Conservation (phyloP, 2,888 invertebrate species). For the Plemyria rubiginata region DNA sequence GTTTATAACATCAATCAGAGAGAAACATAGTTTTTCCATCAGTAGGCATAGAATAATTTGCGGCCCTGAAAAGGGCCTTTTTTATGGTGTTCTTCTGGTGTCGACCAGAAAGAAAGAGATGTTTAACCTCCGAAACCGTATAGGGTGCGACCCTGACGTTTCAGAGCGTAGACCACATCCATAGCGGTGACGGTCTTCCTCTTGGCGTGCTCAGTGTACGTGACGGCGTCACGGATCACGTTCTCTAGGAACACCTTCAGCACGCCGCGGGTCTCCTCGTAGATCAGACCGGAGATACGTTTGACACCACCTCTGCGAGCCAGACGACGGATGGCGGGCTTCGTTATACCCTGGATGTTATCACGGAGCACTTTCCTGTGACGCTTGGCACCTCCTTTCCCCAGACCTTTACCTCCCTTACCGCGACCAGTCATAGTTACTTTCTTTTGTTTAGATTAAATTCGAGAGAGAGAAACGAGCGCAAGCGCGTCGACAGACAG, state of each 20-base stretch:
- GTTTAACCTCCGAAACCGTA: background rate
- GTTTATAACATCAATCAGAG: no score
- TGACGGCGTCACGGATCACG: conserved; percentile 92
- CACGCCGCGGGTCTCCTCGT: no score
- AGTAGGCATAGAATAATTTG: no score
- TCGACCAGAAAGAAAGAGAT: no score
- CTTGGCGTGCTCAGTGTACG: conserved; percentile 94
- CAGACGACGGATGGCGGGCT: conserved; percentile 90
- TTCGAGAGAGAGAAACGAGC: background rate
- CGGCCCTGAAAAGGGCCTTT: conserved; percentile 4
- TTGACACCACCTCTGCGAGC: conserved; percentile 71
- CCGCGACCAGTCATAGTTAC: background rate
- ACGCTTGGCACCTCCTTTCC: no score
- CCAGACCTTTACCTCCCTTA: no score
- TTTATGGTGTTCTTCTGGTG: background rate
- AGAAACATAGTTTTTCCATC: no score
- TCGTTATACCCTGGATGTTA: no score
- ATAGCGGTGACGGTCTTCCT: conserved; percentile 95
- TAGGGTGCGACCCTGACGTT: conserved; percentile 86
- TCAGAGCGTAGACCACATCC: conserved; percentile 95
- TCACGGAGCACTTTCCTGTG: no score
- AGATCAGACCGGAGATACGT: conserved; percentile 90
- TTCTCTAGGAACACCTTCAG: conserved; percentile 94
- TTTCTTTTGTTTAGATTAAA: background rate
- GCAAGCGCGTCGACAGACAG: background rate